Evolutionary conservation across 2,113 vertebrate species (phyloP), one percentile per base, ranked within the genome.

Genomic region (Puntigrus tetrazona): DNA sequence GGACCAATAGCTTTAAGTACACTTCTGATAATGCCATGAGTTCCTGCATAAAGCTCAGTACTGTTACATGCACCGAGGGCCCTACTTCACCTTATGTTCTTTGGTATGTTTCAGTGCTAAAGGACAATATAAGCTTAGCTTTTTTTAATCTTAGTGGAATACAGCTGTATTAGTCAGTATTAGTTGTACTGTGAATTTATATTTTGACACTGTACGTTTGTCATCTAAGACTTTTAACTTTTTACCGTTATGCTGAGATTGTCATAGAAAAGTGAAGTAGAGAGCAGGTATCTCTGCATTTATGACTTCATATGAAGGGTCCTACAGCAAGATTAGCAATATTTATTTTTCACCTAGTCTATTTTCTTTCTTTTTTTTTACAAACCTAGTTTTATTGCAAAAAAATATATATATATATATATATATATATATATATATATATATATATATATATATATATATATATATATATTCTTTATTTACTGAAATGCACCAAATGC

Each of bases 201-300:
- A 11, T 31, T 31, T 14, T 76, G 27, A 16, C 9, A 22, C 43
- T 22, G 18, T 75, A 11, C n/a, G 1, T 27, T 73, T 73, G 9
- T 73, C 38, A 73, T 7, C 41, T 20, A 11, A 13, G 20, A 47
- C 41, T 74, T 45, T 14, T 73, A 7, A 27, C n/a, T 70, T 72
- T 41, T 72, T 38, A 72, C 3, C 13, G 7, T 22, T 72, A 41
- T 41, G 22, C 36, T 43, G 18, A 22, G 69, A 43, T 72, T 43
- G 22, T 73, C 16, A 70, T 41, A 45, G 41, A 5, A 13, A 31
- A 22, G 47, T 52, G 4, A 76, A 31, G 41, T 73, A 76, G 73
- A 76, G 74, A 76, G 74, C 47, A 55, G 74, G 45, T 34, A 55
- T 76, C 74, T 55, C 47, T 55, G 29, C 8, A 34, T 55, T 34